A percentile compares a stretch with the other conserved stretches of the same genome.
Conservation (phyloP, 2,888 invertebrate genomes). For the Bombylius major region DNA sequence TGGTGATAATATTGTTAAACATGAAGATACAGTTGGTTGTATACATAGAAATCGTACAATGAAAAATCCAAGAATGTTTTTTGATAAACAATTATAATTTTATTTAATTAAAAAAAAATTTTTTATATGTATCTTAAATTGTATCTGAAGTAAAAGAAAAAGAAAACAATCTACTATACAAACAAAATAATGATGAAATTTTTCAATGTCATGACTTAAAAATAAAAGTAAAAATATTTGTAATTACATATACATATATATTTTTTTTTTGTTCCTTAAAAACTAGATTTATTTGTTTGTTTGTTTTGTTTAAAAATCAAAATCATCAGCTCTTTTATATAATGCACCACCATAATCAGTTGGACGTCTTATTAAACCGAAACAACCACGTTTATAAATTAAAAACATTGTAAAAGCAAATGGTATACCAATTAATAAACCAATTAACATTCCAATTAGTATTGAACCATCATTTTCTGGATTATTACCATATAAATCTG, state of each 20-base stretch:
- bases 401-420: constrained; percentile 46
- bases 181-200: no score
- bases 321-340: constrained; percentile 46
- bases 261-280: neutral
- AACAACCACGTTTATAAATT: constrained; percentile 52
- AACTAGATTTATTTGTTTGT: neutral
- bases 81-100: no score
- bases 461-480: constrained; percentile 57
- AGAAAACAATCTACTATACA: no score
- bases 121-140: no score
- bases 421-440: constrained; percentile 49
- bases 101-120: no score
- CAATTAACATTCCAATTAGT: constrained; percentile 55
- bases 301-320: neutral
- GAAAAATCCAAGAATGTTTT: no score
- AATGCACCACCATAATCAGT: constrained; percentile 54
- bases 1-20: neutral
- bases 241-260: neutral
- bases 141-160: no score
- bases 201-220: neutral
- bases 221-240: neutral
- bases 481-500: constrained; percentile 48
- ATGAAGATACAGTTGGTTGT: no score
- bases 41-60: no score
- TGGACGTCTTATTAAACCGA: constrained; percentile 43